Conservation (phyloP, 1,140 invertebrate species). For the Mercenaria mercenaria region DNA sequence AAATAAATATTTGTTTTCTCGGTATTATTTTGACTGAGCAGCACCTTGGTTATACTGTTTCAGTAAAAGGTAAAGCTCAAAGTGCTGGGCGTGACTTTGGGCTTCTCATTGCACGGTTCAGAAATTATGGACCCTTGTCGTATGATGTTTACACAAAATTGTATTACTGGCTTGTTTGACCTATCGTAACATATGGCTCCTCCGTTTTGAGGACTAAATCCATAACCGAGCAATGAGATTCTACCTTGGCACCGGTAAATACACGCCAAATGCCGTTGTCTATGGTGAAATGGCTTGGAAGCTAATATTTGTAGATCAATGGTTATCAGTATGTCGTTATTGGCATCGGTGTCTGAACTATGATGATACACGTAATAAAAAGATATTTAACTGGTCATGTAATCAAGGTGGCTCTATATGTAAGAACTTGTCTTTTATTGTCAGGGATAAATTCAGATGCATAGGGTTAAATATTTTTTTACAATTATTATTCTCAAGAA, state of each 20-base stretch:
- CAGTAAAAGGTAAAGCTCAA: no score
- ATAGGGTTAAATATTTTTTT: no score
- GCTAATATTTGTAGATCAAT: neutral
- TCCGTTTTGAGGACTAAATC: constrained; percentile 13
- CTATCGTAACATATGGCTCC: constrained; percentile 26
- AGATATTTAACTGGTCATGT: no score
- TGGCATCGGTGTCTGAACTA: neutral
- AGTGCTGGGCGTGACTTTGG: neutral
- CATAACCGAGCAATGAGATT: no score
- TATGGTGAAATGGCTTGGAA: no score
- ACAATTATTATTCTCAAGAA: no score
- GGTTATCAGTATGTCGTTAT: neutral
- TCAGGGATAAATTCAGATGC: no score
- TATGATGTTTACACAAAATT: constrained; percentile 9
- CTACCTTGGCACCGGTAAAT: no score
- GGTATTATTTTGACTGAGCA: neutral
- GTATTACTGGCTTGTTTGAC: constrained; percentile 26
- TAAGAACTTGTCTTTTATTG: no score
- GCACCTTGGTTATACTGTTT: neutral
- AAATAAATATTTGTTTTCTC: neutral
- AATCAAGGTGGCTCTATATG: no score
- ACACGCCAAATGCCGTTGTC: no score
- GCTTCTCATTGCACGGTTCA: neutral
- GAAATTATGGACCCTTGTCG: neutral
- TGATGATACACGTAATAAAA: no score